Conservation (phyloP, 1,140 invertebrate species). For the Ctenoplectra terminalis region DNA sequence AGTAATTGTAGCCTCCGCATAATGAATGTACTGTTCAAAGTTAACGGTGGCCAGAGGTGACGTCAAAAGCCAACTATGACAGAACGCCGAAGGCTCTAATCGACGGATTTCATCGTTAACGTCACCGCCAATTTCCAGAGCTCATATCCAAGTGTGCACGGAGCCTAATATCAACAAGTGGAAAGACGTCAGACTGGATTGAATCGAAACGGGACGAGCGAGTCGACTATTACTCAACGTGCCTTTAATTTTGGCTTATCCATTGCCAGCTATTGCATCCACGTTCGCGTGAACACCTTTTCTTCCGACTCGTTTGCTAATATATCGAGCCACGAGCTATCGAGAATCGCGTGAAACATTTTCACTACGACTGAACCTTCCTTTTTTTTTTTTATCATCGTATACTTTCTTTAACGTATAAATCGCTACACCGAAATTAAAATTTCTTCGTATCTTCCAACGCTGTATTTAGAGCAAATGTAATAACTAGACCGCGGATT, state of each 20-base stretch:
- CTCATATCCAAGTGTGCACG: conserved; percentile 33
- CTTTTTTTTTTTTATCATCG: too few relatives aligned
- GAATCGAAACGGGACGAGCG: conserved; percentile 7
- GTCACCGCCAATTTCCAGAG: neutral
- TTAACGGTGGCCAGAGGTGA: neutral
- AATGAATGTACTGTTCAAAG: neutral
- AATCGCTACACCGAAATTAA: too few relatives aligned
- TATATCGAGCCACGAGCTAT: neutral
- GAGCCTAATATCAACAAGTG: conserved; percentile 73
- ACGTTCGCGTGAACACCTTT: neutral
- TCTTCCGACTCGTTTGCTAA: neutral
- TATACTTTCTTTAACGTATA: too few relatives aligned
- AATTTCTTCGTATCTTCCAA: too few relatives aligned
- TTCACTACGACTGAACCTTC: neutral
- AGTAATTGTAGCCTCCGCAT: too few relatives aligned
- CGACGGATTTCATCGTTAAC: neutral
- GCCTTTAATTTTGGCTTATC: conserved; percentile 20
- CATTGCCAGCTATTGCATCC: conserved; percentile 1
- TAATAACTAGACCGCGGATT: too few relatives aligned
- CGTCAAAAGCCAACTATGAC: neutral
- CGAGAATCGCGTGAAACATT: neutral
- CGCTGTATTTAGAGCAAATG: too few relatives aligned
- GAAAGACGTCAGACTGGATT: conserved; percentile 33
- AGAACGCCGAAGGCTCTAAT: neutral
- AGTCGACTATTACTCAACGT: conserved; percentile 1